phyloP scores from a whole-genome alignment of 2,113 vertebrate genomes.

The Bubo scandiacus region DNA sequence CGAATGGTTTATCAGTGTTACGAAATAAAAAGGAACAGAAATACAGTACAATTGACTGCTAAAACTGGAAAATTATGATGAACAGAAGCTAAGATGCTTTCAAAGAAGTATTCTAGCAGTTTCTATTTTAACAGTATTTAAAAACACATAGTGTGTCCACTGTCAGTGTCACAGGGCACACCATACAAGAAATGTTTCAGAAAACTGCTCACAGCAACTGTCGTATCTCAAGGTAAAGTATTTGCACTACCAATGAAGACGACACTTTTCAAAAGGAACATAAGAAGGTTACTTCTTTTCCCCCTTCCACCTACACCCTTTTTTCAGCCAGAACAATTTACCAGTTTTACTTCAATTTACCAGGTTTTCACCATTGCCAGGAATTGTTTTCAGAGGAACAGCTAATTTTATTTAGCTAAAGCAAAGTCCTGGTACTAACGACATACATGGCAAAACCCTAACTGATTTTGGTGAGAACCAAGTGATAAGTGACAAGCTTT shows the following conservation, averaged over 20 bases:
- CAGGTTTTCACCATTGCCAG: background rate
- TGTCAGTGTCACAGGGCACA: background rate
- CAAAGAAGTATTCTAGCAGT: background rate
- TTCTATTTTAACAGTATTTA: background rate
- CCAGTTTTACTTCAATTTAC: background rate
- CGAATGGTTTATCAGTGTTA: background rate
- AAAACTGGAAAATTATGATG: background rate
- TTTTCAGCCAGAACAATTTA: background rate
- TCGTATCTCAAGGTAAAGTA: background rate
- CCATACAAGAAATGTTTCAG: background rate
- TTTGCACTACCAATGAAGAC: background rate
- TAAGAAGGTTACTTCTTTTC: background rate
- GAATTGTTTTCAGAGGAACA: background rate
- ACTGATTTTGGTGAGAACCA: background rate
- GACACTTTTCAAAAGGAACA: background rate
- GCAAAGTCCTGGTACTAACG: background rate
- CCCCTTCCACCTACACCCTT: rapidly evolving
- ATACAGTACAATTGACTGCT: background rate
- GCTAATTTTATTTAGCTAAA: background rate
- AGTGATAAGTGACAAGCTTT: background rate
- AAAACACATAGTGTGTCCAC: background rate
- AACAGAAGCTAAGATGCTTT: background rate
- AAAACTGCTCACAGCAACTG: background rate
- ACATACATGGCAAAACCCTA: background rate
- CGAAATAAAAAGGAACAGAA: background rate